Conservation (phyloP, 2,113 vertebrate species). For the Phaethon lepturus region DNA sequence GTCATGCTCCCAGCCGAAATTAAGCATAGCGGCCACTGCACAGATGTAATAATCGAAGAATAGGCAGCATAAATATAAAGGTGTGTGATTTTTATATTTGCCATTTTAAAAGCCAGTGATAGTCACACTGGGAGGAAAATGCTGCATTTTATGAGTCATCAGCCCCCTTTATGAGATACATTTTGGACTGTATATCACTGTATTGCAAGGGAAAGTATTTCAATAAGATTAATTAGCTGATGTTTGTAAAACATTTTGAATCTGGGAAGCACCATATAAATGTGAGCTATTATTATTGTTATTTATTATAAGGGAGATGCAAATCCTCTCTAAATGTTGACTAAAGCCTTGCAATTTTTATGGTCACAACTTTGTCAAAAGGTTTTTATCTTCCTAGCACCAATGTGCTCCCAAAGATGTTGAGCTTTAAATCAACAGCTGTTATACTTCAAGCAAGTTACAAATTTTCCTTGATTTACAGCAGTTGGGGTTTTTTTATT, state of each 20-base stretch:
- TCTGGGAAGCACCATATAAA: slow-evolving; percentile 4
- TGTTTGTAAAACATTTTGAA: slow-evolving; percentile 38
- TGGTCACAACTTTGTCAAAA: slow-evolving; percentile 73
- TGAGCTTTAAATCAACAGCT: slow-evolving; percentile 80
- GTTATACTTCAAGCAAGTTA: slow-evolving; percentile 78
- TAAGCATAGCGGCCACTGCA: neutral
- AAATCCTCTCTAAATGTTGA: slow-evolving; percentile 72
- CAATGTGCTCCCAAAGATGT: slow-evolving; percentile 69
- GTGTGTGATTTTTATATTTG: slow-evolving; percentile 63
- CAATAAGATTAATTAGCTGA: slow-evolving; percentile 64
- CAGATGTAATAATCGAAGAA: slow-evolving; percentile 42
- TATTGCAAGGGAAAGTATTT: slow-evolving; percentile 27
- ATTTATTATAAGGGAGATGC: slow-evolving; percentile 68
- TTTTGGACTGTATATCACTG: slow-evolving; percentile 32
- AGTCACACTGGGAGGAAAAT: slow-evolving; percentile 41
- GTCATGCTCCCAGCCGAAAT: slow-evolving; percentile 13
- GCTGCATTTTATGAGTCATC: slow-evolving; percentile 65
- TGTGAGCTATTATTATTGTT: slow-evolving; percentile 59
- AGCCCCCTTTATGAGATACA: slow-evolving; percentile 56
- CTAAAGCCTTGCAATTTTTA: slow-evolving; percentile 74
- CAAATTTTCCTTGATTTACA: slow-evolving; percentile 79
- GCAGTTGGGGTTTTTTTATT: slow-evolving; percentile 24
- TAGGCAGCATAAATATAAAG: slow-evolving; percentile 60
- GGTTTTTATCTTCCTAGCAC: slow-evolving; percentile 74
- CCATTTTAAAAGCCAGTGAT: slow-evolving; percentile 41